Conservation (phyloP, 2,797 vertebrate species). For the Enteromius thamalakanensis region DNA sequence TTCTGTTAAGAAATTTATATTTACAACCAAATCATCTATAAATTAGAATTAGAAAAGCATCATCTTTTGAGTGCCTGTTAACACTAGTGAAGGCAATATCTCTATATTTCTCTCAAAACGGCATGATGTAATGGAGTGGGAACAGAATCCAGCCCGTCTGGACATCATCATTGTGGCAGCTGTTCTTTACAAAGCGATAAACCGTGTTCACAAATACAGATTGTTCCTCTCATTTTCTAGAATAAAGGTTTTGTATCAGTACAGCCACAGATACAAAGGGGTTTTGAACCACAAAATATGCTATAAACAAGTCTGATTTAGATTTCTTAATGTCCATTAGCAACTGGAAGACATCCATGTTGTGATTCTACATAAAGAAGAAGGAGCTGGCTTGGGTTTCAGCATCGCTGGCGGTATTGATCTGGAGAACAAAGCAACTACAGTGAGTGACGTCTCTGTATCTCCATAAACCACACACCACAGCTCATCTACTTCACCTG, state of each 20-base stretch:
- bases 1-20: background rate
- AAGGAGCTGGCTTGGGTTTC: slow-evolving; percentile 91
- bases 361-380: slow-evolving; percentile 92
- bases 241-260: background rate
- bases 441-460: slow-evolving; percentile 79
- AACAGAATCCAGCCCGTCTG: slow-evolving; percentile 48
- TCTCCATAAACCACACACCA: slow-evolving; percentile 11
- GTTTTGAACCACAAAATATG: slow-evolving; percentile 20
- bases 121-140: slow-evolving; percentile 14
- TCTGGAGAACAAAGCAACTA: slow-evolving; percentile 88
- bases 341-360: slow-evolving; percentile 90
- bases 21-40: background rate
- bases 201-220: slow-evolving; percentile 48
- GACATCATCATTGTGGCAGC: slow-evolving; percentile 49
- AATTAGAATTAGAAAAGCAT: background rate
- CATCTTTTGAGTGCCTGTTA: background rate
- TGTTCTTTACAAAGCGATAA: slow-evolving; percentile 53
- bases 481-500: slow-evolving; percentile 11
- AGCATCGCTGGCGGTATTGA: slow-evolving; percentile 92
- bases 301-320: slow-evolving; percentile 36
- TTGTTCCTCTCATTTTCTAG: slow-evolving; percentile 29
- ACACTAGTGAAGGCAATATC: background rate
- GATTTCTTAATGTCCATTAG: slow-evolving; percentile 70
- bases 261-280: background rate
- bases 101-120: background rate